Conservation (phyloP, 2,113 vertebrate genomes). For the Atrichornis clamosus region DNA sequence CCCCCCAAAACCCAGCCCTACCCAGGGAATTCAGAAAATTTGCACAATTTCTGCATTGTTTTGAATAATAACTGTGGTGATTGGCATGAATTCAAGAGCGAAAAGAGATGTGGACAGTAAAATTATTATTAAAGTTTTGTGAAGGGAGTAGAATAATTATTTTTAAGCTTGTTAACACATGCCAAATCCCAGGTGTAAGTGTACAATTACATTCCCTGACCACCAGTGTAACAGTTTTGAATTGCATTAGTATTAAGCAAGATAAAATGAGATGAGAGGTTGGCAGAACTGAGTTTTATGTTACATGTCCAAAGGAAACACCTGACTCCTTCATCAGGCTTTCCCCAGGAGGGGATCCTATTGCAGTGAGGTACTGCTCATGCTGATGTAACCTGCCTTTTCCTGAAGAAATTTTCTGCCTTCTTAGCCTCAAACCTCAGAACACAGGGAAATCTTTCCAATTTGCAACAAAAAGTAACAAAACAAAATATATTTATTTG, state of each 20-base stretch:
- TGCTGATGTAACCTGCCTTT: neutral
- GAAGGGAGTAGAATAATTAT: neutral
- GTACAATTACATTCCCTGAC: neutral
- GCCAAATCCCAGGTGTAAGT: neutral
- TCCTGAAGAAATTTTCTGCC: neutral
- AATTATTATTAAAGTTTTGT: neutral
- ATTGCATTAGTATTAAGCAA: neutral
- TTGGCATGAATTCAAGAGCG: neutral
- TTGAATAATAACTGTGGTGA: neutral
- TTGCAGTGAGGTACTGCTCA: neutral
- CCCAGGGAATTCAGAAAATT: neutral
- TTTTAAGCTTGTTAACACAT: neutral
- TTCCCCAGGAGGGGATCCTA: neutral
- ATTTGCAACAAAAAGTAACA: neutral
- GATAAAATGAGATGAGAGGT: neutral
- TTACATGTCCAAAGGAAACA: neutral
- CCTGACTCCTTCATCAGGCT: neutral
- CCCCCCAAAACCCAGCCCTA: neutral
- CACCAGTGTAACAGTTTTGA: accelerated
- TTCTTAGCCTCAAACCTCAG: neutral
- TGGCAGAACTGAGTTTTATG: neutral
- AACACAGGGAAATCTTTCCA: neutral
- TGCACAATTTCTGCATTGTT: neutral
- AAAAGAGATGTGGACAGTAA: neutral
- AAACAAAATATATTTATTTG: neutral